Conservation (phyloP, 2,888 invertebrate genomes). For the Pseudococcus jackbeardsleyi region DNA sequence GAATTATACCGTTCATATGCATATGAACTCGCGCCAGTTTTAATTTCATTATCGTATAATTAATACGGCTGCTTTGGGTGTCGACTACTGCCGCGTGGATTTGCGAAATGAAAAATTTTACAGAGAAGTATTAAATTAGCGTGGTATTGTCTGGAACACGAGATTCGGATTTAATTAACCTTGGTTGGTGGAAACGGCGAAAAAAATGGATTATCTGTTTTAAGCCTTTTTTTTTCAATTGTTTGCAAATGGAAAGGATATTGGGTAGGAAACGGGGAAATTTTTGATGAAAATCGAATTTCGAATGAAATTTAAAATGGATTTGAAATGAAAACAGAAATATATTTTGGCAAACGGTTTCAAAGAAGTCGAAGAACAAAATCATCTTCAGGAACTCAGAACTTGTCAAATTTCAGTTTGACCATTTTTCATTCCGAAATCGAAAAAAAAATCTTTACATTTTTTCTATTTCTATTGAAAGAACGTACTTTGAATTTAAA, state of each 20-base stretch:
- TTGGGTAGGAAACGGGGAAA: too few relatives aligned
- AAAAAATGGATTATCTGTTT: background rate
- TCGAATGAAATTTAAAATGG: too few relatives aligned
- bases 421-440: too few relatives aligned
- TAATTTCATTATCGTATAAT: background rate
- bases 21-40: background rate
- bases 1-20: slow-evolving; percentile 29
- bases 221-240: background rate
- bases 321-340: too few relatives aligned
- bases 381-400: too few relatives aligned
- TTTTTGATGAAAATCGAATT: too few relatives aligned
- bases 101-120: background rate
- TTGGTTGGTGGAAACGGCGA: background rate
- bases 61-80: background rate
- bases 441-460: background rate
- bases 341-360: too few relatives aligned
- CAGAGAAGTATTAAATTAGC: background rate
- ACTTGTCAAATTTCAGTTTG: too few relatives aligned
- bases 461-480: background rate
- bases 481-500: background rate
- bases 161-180: background rate
- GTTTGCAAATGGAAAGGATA: too few relatives aligned
- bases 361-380: too few relatives aligned
- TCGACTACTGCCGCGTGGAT: background rate
- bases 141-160: background rate